These are phyloP conservation scores for Chloroceryle inda DNA, from an alignment of 2,797 vertebrate genomes.

Conservation along the genomic window DNA sequence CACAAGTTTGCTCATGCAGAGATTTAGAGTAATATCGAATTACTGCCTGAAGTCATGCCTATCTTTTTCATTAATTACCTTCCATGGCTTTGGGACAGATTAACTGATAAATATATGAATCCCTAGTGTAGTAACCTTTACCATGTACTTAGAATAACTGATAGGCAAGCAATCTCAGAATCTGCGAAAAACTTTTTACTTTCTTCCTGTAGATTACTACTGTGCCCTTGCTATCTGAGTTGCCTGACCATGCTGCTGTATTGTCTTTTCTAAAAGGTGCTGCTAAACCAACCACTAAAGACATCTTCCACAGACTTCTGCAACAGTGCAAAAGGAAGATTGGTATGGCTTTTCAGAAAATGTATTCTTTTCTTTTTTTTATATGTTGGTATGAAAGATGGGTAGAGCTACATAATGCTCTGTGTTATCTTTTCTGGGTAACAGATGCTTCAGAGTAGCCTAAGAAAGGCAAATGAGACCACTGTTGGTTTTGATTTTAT, in stretches of 20 bases:
- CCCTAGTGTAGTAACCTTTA: conserved; percentile 46
- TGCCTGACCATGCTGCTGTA: not conserved
- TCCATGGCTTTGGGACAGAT: conserved; percentile 69
- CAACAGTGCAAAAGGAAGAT: not conserved
- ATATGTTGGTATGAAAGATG: not conserved
- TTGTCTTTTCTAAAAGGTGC: not conserved
- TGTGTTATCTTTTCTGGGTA: not conserved
- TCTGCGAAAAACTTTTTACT: not conserved
- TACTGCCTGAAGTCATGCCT: conserved; percentile 72
- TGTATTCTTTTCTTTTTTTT: not conserved
- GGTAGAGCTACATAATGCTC: not conserved
- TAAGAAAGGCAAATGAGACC: not conserved
- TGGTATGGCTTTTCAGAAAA: not conserved
- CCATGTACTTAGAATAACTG: conserved; percentile 17
- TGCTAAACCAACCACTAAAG: not conserved
- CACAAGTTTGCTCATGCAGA: conserved; percentile 61
- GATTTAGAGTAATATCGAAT: conserved; percentile 68
- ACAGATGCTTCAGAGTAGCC: not conserved
- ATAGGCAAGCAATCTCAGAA: conserved; percentile 26
- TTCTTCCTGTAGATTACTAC: not conserved
- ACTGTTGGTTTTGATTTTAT: not conserved
- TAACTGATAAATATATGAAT: conserved; percentile 67
- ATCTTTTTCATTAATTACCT: conserved; percentile 73
- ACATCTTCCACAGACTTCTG: not conserved
- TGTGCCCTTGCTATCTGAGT: not conserved